Conservation (phyloP, 2,888 invertebrate genomes). For the Coecobrya sp. region DNA sequence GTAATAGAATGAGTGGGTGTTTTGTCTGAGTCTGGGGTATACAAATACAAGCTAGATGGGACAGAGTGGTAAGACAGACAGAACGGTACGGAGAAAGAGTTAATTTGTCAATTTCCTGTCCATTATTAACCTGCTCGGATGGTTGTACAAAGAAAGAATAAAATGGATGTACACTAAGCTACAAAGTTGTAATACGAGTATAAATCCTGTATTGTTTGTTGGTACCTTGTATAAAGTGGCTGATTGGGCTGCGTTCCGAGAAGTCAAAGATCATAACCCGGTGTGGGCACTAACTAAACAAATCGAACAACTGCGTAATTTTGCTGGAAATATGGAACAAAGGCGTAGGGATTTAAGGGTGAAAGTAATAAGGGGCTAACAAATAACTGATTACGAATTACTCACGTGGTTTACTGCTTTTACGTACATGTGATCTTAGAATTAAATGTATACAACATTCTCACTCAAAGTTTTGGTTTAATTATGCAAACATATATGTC, state of each 20-base stretch:
- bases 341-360: too few relatives aligned
- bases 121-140: slow-evolving; percentile 2
- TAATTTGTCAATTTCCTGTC: slow-evolving; percentile 31
- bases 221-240: not conserved
- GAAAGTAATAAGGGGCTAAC: too few relatives aligned
- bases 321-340: too few relatives aligned
- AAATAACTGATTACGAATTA: too few relatives aligned
- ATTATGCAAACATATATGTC: too few relatives aligned
- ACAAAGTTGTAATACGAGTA: not conserved
- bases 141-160: not conserved
- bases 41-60: too few relatives aligned
- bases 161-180: not conserved
- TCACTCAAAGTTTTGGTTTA: too few relatives aligned
- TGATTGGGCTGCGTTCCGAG: not conserved
- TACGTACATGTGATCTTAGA: too few relatives aligned
- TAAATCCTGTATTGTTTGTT: not conserved
- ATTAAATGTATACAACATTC: too few relatives aligned
- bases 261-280: not conserved
- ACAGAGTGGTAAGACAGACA: not conserved
- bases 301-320: too few relatives aligned
- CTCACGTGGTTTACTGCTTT: too few relatives aligned
- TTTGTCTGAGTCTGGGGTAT: not conserved
- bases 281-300: too few relatives aligned
- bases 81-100: not conserved
- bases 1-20: not conserved